Evolutionary conservation across 2,888 invertebrate species (phyloP).

Genomic region (Molorchus minor): DNA sequence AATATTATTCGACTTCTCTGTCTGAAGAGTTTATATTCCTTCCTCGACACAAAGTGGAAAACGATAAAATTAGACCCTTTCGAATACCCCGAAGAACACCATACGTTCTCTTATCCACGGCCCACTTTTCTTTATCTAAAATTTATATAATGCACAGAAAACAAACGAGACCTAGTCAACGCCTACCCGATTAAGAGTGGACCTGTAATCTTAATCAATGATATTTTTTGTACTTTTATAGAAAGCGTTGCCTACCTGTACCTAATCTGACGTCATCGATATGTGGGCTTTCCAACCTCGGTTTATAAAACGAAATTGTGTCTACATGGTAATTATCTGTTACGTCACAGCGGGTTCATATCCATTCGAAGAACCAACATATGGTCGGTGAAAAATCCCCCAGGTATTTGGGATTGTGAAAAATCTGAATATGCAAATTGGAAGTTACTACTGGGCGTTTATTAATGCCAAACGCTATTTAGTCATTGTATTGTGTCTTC

Average conservation of each 20-base stretch:
- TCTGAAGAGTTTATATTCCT: too few relatives aligned
- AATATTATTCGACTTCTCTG: too few relatives aligned
- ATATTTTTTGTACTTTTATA: constrained; percentile 10
- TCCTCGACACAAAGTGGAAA: too few relatives aligned
- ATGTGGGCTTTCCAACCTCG: constrained; percentile 34
- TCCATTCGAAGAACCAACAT: constrained; percentile 15
- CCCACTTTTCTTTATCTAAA: constrained; percentile 4
- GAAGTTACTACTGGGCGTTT: too few relatives aligned
- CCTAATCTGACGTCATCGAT: constrained; percentile 23
- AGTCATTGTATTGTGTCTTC: too few relatives aligned
- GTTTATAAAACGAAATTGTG: constrained; percentile 26
- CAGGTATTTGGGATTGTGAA: constrained; percentile 5
- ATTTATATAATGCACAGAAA: constrained; percentile 5
- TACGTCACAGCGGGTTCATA: constrained; percentile 15
- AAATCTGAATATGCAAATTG: background rate
- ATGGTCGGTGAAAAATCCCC: constrained; percentile 16
- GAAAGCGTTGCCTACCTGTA: constrained; percentile 18
- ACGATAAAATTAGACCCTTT: too few relatives aligned
- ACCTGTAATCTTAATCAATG: too few relatives aligned
- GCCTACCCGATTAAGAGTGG: constrained; percentile 14
- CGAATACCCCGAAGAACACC: too few relatives aligned
- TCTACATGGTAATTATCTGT: constrained; percentile 21
- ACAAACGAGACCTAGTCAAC: constrained; percentile 21
- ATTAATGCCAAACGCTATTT: too few relatives aligned
- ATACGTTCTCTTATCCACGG: background rate